Conservation (phyloP, 2,113 vertebrate species). For the Bostrychus sinensis region DNA sequence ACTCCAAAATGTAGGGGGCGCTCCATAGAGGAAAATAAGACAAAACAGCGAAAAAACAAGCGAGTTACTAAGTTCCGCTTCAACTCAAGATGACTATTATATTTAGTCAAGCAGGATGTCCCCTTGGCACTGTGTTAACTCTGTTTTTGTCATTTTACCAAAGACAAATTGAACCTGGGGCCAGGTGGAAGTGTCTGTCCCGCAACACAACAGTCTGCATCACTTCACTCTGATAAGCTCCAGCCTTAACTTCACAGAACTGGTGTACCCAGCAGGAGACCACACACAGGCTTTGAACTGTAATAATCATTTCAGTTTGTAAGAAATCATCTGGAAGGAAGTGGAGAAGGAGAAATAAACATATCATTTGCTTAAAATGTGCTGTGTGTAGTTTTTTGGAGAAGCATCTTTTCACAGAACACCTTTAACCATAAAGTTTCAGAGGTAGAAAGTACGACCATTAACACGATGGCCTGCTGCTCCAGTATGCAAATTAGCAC, state of each 20-base stretch:
- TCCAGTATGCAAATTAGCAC: constrained; percentile 15
- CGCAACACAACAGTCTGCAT: constrained; percentile 26
- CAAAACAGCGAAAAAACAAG: too few relatives aligned
- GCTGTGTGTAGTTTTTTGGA: too few relatives aligned
- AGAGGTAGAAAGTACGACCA: too few relatives aligned
- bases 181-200: constrained; percentile 14
- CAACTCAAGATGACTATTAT: too few relatives aligned
- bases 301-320: constrained; percentile 34
- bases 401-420: too few relatives aligned
- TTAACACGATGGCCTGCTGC: neutral
- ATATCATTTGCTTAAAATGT: neutral
- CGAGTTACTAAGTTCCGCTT: too few relatives aligned
- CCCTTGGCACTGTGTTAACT: neutral
- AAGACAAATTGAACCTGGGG: neutral
- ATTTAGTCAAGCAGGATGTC: too few relatives aligned
- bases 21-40: too few relatives aligned
- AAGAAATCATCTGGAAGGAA: neutral
- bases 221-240: constrained; percentile 32
- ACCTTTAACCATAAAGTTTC: too few relatives aligned
- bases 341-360: neutral
- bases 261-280: constrained; percentile 20
- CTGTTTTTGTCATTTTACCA: neutral
- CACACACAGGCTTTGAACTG: constrained; percentile 27
- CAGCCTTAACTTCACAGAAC: constrained; percentile 21
- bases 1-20: too few relatives aligned